Conservation (phyloP, 2,113 vertebrate genomes). For the Menura novaehollandiae region DNA sequence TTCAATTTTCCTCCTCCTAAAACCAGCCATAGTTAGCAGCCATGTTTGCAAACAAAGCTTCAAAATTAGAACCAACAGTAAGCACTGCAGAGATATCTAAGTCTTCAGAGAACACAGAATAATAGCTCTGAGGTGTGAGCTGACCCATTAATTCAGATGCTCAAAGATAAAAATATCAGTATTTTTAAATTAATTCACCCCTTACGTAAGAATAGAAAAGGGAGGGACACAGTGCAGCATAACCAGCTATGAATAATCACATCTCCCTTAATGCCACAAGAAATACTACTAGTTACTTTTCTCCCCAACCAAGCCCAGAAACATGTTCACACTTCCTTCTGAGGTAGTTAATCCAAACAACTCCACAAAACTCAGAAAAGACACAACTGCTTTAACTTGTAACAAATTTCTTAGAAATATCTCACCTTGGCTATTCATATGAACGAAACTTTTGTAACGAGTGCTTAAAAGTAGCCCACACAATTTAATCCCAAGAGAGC, state of each 20-base stretch:
- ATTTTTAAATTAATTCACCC: conserved; percentile 5
- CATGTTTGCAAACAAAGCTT: conserved; percentile 9
- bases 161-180: conserved; percentile 22
- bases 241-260: neutral
- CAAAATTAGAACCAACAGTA: neutral
- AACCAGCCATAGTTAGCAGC: neutral
- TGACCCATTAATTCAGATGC: conserved; percentile 43
- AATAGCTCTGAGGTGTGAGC: conserved; percentile 51
- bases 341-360: neutral
- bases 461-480: neutral
- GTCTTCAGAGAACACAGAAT: conserved; percentile 3
- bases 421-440: neutral
- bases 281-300: conserved; percentile 13
- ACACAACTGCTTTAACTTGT: neutral
- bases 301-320: neutral
- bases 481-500: neutral
- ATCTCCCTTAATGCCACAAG: neutral
- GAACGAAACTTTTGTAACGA: neutral
- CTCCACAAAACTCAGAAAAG: neutral
- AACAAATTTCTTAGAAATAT: neutral
- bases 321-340: neutral
- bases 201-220: neutral
- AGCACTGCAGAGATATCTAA: neutral
- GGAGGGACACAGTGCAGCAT: neutral
- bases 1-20: neutral